Conservation (phyloP, 1,140 invertebrate genomes). For the Archivesica marissinica region DNA sequence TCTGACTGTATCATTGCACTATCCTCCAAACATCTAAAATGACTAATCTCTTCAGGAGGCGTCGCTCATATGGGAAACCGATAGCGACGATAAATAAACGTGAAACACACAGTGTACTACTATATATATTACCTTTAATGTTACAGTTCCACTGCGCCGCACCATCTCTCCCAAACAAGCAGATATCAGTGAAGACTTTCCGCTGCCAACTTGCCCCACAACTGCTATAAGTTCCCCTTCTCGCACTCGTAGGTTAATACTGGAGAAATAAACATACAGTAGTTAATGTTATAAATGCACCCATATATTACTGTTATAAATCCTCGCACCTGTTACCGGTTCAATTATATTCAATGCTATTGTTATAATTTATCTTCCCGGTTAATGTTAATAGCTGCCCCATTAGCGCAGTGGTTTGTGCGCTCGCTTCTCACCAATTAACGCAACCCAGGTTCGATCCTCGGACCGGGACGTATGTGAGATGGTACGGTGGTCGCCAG, state of each 20-base stretch:
- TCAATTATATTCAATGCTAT: neutral
- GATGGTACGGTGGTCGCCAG: no score
- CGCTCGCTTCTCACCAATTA: neutral
- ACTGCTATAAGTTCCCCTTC: constrained; percentile 81
- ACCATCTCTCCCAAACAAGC: constrained; percentile 86
- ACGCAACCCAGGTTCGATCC: neutral
- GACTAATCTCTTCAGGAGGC: no score
- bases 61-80: no score
- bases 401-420: neutral
- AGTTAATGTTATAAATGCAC: no score
- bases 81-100: neutral
- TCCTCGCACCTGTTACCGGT: no score
- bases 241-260: constrained; percentile 76
- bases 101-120: constrained; percentile 3
- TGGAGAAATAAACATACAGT: constrained; percentile 28
- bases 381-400: neutral
- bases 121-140: constrained; percentile 87
- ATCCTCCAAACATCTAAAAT: no score
- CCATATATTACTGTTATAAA: no score
- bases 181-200: constrained; percentile 88
- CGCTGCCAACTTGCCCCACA: constrained; percentile 87
- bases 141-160: constrained; percentile 86
- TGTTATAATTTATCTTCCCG: neutral
- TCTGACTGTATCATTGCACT: no score
- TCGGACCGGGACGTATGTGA: no score